A percentile compares a stretch with the other conserved stretches of the same genome.
These are phyloP conservation scores for Apamea monoglypha DNA, from an alignment of 2,888 invertebrate species.

Conservation along the genomic window DNA sequence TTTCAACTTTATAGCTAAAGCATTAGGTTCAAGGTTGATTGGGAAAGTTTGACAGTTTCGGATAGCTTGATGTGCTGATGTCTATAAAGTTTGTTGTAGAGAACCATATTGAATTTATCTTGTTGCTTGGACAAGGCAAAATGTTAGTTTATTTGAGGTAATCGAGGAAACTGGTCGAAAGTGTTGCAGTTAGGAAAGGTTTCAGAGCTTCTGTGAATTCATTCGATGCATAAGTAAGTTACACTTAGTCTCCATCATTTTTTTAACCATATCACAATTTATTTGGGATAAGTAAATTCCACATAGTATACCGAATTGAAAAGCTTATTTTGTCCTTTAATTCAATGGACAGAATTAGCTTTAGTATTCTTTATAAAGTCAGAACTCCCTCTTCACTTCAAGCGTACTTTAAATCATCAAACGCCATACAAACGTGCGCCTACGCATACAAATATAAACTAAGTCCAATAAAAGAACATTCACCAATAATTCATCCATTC, in stretches of 20 bases:
- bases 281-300: not conserved
- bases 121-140: not conserved
- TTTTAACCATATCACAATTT: not conserved
- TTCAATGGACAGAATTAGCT: no score
- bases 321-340: not conserved
- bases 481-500: not conserved
- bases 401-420: not conserved
- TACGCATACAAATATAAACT: not conserved
- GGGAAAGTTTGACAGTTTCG: no score
- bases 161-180: not conserved
- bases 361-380: not conserved
- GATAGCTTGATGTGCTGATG: no score
- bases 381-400: not conserved
- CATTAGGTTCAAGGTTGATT: no score
- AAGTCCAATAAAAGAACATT: conserved; percentile 32
- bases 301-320: not conserved
- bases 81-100: not conserved
- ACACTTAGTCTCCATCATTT: not conserved
- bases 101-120: not conserved
- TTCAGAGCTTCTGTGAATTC: not conserved
- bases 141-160: no score
- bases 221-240: not conserved
- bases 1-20: no score
- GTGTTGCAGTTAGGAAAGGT: not conserved
- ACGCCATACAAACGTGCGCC: not conserved